Conservation (phyloP, 1,140 invertebrate species). For the Diprion similis region DNA sequence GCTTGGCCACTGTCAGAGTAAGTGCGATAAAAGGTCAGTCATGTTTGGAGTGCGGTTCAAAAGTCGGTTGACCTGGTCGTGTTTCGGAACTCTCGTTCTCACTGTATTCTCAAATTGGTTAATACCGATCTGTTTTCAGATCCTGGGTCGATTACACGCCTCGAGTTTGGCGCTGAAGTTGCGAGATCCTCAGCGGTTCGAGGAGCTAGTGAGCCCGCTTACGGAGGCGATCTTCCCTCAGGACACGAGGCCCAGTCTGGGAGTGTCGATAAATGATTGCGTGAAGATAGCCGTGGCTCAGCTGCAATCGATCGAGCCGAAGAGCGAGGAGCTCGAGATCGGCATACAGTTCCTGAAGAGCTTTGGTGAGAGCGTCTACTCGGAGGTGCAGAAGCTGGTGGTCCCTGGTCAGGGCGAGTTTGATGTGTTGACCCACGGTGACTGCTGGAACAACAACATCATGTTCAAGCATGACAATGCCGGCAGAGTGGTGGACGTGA, state of each 20-base stretch:
- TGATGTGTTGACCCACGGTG: slow-evolving; percentile 53
- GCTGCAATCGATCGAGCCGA: slow-evolving; percentile 30
- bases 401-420: slow-evolving; percentile 33
- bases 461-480: slow-evolving; percentile 43
- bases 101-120: background rate
- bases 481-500: slow-evolving; percentile 31
- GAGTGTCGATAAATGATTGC: slow-evolving; percentile 26
- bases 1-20: slow-evolving; percentile 45
- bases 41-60: slow-evolving; percentile 7
- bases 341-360: background rate
- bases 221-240: slow-evolving; percentile 37
- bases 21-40: background rate
- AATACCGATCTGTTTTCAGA: slow-evolving; percentile 39
- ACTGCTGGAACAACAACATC: slow-evolving; percentile 58
- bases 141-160: slow-evolving; percentile 54
- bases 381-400: slow-evolving; percentile 16
- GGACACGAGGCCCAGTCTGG: slow-evolving; percentile 24
- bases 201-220: slow-evolving; percentile 27
- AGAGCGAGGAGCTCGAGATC: slow-evolving; percentile 22
- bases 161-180: slow-evolving; percentile 51
- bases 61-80: slow-evolving; percentile 16
- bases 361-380: slow-evolving; percentile 6
- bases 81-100: slow-evolving; percentile 13
- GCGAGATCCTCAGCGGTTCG: slow-evolving; percentile 37
- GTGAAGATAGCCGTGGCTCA: slow-evolving; percentile 24